Conservation (phyloP, 2,797 vertebrate species). For the Cossypha caffra region DNA sequence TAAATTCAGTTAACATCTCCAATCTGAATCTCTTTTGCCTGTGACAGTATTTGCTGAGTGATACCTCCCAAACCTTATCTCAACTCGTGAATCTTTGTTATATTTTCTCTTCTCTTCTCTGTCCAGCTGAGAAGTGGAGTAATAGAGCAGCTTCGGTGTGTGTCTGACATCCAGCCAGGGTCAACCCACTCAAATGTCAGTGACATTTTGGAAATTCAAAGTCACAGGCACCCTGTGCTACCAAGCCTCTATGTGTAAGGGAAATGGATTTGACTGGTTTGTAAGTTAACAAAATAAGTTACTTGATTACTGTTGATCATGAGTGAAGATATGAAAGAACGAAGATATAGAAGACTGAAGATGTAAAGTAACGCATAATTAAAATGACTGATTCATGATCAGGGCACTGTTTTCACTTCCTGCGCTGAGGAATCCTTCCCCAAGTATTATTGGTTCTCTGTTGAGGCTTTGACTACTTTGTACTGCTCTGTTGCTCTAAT, state of each 20-base stretch:
- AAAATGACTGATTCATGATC: neutral
- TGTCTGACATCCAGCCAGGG: neutral
- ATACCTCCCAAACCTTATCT: neutral
- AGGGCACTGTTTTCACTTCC: neutral
- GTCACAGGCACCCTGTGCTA: neutral
- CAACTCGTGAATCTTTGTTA: neutral
- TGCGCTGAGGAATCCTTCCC: neutral
- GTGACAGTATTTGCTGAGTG: neutral
- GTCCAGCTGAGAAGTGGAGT: neutral
- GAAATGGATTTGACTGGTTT: neutral
- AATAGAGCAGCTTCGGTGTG: accelerated
- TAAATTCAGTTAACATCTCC: neutral
- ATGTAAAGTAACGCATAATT: neutral
- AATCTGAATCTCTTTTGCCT: neutral
- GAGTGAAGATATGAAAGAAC: neutral
- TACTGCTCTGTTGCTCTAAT: neutral
- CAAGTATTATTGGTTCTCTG: neutral
- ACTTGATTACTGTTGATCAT: neutral
- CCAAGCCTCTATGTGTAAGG: neutral
- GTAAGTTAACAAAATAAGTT: neutral
- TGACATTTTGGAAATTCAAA: neutral
- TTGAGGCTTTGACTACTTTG: neutral
- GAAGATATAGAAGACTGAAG: neutral
- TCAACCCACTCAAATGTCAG: neutral
- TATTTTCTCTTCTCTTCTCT: neutral